Evolutionary conservation across 2,113 vertebrate species (phyloP).

Genomic region (Podiceps cristatus): DNA sequence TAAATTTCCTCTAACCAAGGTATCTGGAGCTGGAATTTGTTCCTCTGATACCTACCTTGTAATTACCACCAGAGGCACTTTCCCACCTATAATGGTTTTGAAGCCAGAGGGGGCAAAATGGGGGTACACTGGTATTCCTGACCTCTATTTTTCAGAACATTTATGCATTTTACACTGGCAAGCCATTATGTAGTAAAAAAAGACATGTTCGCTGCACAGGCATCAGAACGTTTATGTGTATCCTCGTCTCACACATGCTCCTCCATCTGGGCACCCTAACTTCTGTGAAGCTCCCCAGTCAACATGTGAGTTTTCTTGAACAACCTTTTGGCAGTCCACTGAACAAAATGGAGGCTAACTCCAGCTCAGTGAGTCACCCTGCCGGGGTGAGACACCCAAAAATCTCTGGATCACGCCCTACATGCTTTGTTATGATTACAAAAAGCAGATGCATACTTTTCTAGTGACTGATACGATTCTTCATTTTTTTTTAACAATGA

Average conservation of each 20-base stretch:
- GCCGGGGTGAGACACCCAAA: background rate
- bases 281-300: constrained; percentile 6
- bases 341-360: background rate
- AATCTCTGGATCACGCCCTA: background rate
- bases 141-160: background rate
- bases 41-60: background rate
- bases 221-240: background rate
- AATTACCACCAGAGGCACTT: background rate
- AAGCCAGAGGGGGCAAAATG: background rate
- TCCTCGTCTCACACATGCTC: background rate
- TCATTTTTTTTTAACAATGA: background rate
- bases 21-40: background rate
- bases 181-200: background rate
- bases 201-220: background rate
- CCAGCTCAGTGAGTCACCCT: background rate
- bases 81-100: background rate
- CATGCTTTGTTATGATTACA: constrained; percentile 23
- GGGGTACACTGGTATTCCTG: background rate
- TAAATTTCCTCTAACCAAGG: background rate
- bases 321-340: constrained; percentile 8
- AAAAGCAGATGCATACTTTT: constrained; percentile 37
- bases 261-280: constrained; percentile 35
- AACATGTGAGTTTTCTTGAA: background rate
- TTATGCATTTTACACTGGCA: background rate
- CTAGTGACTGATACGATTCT: background rate